Base-by-base conservation (phyloP, 2,888 invertebrate species). In the Aricia artaxerxes region DNA sequence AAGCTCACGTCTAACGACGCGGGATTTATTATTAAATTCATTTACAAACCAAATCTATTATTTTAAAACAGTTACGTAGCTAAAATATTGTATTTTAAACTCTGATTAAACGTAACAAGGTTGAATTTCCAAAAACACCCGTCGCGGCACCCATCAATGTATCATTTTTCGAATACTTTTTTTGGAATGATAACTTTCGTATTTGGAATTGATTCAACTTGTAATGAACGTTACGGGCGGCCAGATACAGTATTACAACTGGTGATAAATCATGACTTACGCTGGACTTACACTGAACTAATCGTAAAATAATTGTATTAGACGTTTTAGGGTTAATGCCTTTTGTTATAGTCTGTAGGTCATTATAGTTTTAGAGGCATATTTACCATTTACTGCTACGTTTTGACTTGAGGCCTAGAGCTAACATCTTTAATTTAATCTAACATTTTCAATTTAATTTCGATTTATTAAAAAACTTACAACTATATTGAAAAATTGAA, bases 151-250 rank as follows among this genome's bases (percentile, higher is more conserved):
- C 31, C 73, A 79, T 57, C 79, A 75, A 79, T 75, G 73, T 61
- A 79, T 79, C 75, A 79, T 79, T 79, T 76, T 75, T 75, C 11
- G 75, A 75, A 75, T 75, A 49, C 75, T 75, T 31, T 80, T 80
- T 82, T 81, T 82, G 73, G 80, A 81, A 75, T 80, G 78, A 81
- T 81, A 78, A 80, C 79, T 81, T 81, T 80, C 80, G 57, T 81
- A 82, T 80, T 82, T 80, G 78, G 80, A 83, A 83, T 84, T 81
- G 83, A 82, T 83, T 82, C 82, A 80, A 79, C 77, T 73, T 80
- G 82, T 82, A 84, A 82, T 80, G 81, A 82, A 82, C 78, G 75
- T 75, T 75, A 44, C 75, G 72, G 77, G 69, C 83, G 82, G 82
- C 80, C 77, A 79, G 82, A 82, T 83, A 84, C 81, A 81, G 82